These are phyloP conservation scores for Python bivittatus DNA, from an alignment of 2,113 vertebrate genomes.

Conservation along the genomic window DNA sequence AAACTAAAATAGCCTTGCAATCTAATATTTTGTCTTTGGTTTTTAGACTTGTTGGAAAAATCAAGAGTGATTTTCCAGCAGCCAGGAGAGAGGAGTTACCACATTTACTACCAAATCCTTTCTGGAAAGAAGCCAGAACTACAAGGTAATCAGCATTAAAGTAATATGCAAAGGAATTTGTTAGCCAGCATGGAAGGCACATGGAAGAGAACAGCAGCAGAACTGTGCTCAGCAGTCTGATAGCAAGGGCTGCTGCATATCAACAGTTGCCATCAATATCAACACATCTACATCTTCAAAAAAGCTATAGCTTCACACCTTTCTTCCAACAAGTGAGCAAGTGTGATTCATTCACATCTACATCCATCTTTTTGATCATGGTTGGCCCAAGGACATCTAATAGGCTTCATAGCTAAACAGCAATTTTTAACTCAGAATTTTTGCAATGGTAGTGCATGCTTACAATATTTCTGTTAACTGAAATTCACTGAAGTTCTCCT, in stretches of 20 bases:
- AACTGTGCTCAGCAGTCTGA: not conserved
- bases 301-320: not conserved
- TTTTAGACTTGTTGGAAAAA: constrained; percentile 92
- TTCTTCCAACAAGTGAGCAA: not conserved
- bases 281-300: not conserved
- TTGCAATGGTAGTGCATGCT: not conserved
- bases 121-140: constrained; percentile 93
- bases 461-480: not conserved
- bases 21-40: not conserved
- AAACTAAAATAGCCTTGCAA: constrained; percentile 1
- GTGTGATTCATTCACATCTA: not conserved
- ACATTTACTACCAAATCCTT: constrained; percentile 94
- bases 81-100: constrained; percentile 89
- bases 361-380: not conserved
- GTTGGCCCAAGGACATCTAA: not conserved
- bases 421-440: not conserved
- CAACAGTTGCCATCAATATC: not conserved
- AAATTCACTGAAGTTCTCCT: not conserved
- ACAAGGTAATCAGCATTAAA: constrained; percentile 74
- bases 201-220: not conserved
- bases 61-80: constrained; percentile 97
- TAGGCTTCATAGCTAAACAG: not conserved
- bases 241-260: not conserved
- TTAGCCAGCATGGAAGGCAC: not conserved
- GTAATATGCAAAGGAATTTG: not conserved